phyloP scores from a whole-genome alignment of 2,797 vertebrate genomes.

The Momotus momota region DNA sequence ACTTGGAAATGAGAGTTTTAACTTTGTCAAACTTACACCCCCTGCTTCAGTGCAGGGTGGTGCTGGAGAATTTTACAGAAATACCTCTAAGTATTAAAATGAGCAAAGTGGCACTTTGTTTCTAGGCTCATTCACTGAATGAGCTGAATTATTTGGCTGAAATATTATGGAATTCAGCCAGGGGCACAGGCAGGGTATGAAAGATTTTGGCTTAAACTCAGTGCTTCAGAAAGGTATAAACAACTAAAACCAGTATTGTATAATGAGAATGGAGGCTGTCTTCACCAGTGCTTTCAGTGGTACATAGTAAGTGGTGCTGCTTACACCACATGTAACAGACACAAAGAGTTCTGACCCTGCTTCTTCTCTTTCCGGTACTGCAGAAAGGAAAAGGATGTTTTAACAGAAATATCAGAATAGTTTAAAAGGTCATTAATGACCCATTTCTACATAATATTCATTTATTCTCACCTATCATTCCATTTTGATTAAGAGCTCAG shows the following conservation, averaged over 20 bases:
- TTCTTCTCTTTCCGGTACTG: neutral
- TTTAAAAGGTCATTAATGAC: neutral
- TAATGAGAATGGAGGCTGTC: neutral
- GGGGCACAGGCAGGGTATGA: neutral
- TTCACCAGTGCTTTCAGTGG: neutral
- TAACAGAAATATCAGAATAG: neutral
- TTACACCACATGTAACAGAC: neutral
- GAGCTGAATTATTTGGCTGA: neutral
- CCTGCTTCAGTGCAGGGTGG: neutral
- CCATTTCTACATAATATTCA: neutral
- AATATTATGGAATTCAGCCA: neutral
- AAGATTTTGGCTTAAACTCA: neutral
- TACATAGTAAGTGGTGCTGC: neutral
- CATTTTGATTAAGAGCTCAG: neutral
- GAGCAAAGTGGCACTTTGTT: neutral
- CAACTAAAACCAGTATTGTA: neutral
- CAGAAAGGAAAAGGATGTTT: neutral
- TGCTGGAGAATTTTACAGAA: neutral
- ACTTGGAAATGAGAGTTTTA: neutral
- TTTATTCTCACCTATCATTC: neutral
- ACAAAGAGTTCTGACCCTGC: neutral
- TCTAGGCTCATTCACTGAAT: neutral
- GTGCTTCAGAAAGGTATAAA: neutral
- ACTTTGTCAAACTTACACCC: neutral
- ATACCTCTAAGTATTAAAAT: neutral